phyloP scores from a whole-genome alignment of 2,113 vertebrate genomes.

The Condylura cristata region DNA sequence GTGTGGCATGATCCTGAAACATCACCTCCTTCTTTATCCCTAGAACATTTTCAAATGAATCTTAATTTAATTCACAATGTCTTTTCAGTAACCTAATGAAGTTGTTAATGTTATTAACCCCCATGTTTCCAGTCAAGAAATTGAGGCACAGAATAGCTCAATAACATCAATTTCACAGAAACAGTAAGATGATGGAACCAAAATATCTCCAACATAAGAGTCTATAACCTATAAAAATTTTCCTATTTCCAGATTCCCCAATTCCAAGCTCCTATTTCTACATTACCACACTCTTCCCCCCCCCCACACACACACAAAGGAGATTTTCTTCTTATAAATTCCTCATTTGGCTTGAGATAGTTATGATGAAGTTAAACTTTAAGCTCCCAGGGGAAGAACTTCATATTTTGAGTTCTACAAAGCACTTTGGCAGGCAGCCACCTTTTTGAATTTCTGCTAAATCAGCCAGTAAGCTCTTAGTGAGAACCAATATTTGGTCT shows the following conservation, averaged over 20 bases:
- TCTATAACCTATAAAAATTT: background rate
- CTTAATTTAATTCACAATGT: background rate
- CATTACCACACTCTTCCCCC: background rate
- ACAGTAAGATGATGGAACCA: background rate
- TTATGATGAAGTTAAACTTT: slow-evolving; percentile 54
- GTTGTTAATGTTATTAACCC: background rate
- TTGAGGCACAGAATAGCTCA: background rate
- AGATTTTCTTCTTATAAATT: slow-evolving; percentile 33
- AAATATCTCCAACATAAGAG: background rate
- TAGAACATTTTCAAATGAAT: background rate
- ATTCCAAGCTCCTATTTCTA: background rate
- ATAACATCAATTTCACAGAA: background rate
- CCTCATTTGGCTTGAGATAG: slow-evolving; percentile 28
- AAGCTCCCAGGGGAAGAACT: slow-evolving; percentile 35
- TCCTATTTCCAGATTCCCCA: background rate
- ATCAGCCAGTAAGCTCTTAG: slow-evolving; percentile 56
- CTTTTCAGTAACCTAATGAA: background rate
- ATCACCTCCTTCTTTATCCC: background rate
- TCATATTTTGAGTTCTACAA: slow-evolving; percentile 52
- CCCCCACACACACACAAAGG: too few species aligned
- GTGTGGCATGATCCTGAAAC: background rate
- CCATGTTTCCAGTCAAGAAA: slow-evolving; percentile 4
- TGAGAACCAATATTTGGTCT: slow-evolving; percentile 61
- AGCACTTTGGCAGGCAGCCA: slow-evolving; percentile 12
- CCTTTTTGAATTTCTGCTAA: slow-evolving; percentile 54